A percentile compares a stretch with the other conserved stretches of the same genome.
phyloP scores from a whole-genome alignment of 2,113 vertebrate genomes.

The Tragelaphus strepsiceros region DNA sequence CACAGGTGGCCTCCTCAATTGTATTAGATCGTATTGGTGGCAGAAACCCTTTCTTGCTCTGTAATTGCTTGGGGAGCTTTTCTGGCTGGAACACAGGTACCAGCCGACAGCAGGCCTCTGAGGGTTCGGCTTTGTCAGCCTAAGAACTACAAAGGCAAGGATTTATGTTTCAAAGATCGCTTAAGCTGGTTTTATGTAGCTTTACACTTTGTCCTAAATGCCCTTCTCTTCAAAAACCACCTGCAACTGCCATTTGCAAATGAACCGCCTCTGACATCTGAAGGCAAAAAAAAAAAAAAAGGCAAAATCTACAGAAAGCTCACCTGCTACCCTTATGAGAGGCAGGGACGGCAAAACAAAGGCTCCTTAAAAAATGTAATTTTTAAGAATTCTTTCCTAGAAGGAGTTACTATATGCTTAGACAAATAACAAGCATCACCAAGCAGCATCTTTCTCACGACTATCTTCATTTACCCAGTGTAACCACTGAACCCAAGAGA shows the following conservation, averaged over 20 bases:
- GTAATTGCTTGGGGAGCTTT: slow-evolving; percentile 4
- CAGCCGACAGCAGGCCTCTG: not conserved
- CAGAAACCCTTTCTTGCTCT: not conserved
- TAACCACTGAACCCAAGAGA: not conserved
- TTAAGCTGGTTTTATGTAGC: slow-evolving; percentile 11
- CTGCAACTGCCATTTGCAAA: slow-evolving; percentile 46
- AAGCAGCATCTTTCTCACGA: not conserved
- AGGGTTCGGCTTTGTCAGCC: not conserved
- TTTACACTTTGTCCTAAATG: slow-evolving; percentile 40
- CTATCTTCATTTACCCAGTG: not conserved
- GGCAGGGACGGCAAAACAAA: not conserved
- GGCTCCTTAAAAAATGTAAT: not conserved
- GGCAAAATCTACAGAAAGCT: not conserved
- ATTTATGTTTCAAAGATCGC: slow-evolving; percentile 22
- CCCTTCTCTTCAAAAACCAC: slow-evolving; percentile 27
- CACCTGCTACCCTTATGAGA: not conserved
- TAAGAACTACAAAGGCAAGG: slow-evolving; percentile 22
- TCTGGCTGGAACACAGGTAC: not conserved
- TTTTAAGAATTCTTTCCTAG: not conserved
- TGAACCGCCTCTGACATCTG: slow-evolving; percentile 36
- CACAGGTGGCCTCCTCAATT: not conserved
- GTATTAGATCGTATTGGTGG: not conserved
- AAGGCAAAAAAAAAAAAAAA: not conserved
- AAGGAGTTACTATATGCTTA: not conserved
- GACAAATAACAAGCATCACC: not conserved